Evolutionary conservation across 2,888 invertebrate genomes (phyloP).

Genomic region (Platerodrilus igneus): DNA sequence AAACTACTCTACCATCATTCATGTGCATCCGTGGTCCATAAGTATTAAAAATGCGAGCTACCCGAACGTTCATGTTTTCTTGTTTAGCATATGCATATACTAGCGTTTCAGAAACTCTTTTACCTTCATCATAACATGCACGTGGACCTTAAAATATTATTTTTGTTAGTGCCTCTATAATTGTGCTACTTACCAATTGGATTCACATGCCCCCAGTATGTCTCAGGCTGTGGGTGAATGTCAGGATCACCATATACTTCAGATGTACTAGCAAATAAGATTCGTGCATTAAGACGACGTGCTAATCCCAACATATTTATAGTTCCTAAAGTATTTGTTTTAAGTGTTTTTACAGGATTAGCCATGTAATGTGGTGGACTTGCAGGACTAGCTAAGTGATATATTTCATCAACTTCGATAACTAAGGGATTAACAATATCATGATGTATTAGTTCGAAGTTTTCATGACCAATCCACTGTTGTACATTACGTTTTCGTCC

Average conservation of each 20-base stretch:
- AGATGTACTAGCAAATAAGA: constrained; percentile 95
- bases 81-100: constrained; percentile 96
- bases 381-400: constrained; percentile 97
- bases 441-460: constrained; percentile 98
- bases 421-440: constrained; percentile 97
- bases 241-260: constrained; percentile 99
- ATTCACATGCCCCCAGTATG: constrained; percentile 99
- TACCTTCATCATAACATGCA: constrained; percentile 99
- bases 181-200: constrained; percentile 84
- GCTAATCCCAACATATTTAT: constrained; percentile 91
- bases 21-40: constrained; percentile 99
- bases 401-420: constrained; percentile 97
- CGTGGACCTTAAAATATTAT: constrained; percentile 65
- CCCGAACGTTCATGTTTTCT: constrained; percentile 90
- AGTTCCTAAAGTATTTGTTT: constrained; percentile 96
- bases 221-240: constrained; percentile 96
- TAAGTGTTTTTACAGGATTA: constrained; percentile 99
- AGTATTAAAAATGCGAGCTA: constrained; percentile 98
- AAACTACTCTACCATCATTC: constrained; percentile 97
- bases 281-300: constrained; percentile 85
- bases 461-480: constrained; percentile 98
- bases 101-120: constrained; percentile 93
- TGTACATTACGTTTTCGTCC: constrained; percentile 95
- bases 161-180: neutral
- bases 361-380: constrained; percentile 99